phyloP scores from a whole-genome alignment of 1,140 invertebrate genomes.

The Heterodera carotae region DNA sequence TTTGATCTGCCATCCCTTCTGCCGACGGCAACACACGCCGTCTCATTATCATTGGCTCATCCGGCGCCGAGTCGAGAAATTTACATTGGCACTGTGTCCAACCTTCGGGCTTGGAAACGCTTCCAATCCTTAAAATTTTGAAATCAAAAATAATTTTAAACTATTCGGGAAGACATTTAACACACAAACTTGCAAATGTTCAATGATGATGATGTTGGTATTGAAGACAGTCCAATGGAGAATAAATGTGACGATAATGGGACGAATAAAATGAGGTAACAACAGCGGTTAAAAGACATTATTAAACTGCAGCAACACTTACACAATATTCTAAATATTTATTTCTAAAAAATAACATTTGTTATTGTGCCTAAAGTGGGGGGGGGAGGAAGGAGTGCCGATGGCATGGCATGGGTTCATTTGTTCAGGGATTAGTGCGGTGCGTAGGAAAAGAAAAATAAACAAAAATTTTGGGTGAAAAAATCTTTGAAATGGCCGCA shows the following conservation, averaged over 20 bases:
- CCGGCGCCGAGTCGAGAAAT: not conserved
- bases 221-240: not conserved
- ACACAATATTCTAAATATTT: too few species aligned
- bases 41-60: not conserved
- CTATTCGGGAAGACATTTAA: not conserved
- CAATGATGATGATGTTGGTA: not conserved
- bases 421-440: not conserved
- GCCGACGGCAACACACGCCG: too few species aligned
- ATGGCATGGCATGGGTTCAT: too few species aligned
- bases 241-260: not conserved
- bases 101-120: not conserved
- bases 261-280: not conserved
- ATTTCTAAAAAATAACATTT: too few species aligned
- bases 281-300: not conserved
- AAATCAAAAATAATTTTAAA: not conserved
- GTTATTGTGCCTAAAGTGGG: too few species aligned
- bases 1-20: not conserved
- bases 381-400: too few species aligned
- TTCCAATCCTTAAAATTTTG: not conserved
- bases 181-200: not conserved
- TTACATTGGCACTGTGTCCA: conserved; percentile 11
- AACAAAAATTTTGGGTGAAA: not conserved
- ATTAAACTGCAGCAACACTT: too few species aligned
- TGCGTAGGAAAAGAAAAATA: not conserved
- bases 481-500: not conserved